phyloP scores from a whole-genome alignment of 2,113 vertebrate species.

The Thalassoma bifasciatum region DNA sequence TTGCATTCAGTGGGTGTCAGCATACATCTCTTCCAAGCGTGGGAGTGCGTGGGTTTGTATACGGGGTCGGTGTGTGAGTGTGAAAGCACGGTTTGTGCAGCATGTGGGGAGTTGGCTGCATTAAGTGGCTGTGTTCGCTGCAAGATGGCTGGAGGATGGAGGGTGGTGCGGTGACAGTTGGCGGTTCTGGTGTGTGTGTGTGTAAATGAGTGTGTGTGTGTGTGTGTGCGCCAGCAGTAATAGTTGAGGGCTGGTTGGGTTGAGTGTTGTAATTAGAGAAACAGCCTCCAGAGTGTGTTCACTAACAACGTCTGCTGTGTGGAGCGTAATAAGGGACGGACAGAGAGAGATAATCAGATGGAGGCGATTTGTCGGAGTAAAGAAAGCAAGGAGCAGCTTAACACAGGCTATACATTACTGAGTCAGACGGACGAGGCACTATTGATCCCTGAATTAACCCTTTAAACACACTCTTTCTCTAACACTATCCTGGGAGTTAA shows the following conservation, averaged over 20 bases:
- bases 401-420: neutral
- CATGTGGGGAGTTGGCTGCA: conserved; percentile 31
- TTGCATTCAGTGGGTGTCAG: neutral
- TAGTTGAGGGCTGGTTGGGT: conserved; percentile 42
- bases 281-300: conserved; percentile 52
- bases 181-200: conserved; percentile 5
- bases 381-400: neutral
- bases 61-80: neutral
- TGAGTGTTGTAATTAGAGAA: conserved; percentile 57
- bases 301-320: conserved; percentile 45
- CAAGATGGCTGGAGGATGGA: conserved; percentile 25
- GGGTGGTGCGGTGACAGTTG: conserved; percentile 25
- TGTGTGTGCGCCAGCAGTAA: conserved; percentile 27
- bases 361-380: conserved; percentile 31
- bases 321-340: conserved; percentile 32
- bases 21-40: conserved; percentile 2
- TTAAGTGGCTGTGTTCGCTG: conserved; percentile 28
- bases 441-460: conserved; percentile 15
- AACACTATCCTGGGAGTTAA: neutral
- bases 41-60: neutral
- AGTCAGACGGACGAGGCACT: conserved; percentile 1
- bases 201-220: conserved; percentile 10
- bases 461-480: neutral
- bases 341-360: conserved; percentile 35
- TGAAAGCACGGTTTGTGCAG: neutral